These are phyloP conservation scores for Engystomops pustulosus DNA, from an alignment of 2,113 vertebrate genomes.

Conservation along the genomic window DNA sequence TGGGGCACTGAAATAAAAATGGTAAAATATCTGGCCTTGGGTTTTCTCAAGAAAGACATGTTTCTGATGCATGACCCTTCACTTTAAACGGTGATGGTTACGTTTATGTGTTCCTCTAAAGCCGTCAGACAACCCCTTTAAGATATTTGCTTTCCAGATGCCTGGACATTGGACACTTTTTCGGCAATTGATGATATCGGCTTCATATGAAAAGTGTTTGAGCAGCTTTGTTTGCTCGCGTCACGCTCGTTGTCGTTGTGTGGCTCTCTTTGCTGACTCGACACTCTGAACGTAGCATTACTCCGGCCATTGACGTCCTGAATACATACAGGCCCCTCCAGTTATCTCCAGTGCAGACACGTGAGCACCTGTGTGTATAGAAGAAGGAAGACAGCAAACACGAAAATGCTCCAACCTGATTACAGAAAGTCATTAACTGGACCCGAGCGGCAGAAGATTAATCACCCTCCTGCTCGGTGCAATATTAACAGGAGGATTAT, in stretches of 20 bases:
- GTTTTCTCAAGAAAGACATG: too few species aligned
- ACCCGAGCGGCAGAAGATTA: not conserved
- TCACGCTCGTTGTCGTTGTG: not conserved
- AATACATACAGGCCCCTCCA: not conserved
- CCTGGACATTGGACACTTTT: too few species aligned
- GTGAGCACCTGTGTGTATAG: not conserved
- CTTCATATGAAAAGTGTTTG: not conserved
- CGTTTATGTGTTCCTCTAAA: too few species aligned
- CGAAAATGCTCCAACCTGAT: not conserved
- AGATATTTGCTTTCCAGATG: too few species aligned
- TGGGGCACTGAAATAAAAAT: too few species aligned
- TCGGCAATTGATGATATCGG: not conserved
- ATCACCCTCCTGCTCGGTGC: not conserved
- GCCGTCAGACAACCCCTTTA: too few species aligned
- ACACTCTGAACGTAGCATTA: not conserved
- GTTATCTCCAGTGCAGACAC: not conserved
- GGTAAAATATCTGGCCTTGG: too few species aligned
- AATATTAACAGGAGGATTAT: not conserved
- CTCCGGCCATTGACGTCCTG: not conserved
- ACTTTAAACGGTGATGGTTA: too few species aligned
- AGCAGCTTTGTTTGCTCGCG: not conserved
- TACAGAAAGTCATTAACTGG: slow-evolving; percentile 1
- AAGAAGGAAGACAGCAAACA: not conserved
- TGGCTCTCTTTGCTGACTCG: not conserved
- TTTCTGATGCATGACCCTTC: too few species aligned